Evolutionary conservation across 2,888 invertebrate genomes (phyloP), one percentile per base, ranked within the genome.

Genomic region (Callosobruchus maculatus): DNA sequence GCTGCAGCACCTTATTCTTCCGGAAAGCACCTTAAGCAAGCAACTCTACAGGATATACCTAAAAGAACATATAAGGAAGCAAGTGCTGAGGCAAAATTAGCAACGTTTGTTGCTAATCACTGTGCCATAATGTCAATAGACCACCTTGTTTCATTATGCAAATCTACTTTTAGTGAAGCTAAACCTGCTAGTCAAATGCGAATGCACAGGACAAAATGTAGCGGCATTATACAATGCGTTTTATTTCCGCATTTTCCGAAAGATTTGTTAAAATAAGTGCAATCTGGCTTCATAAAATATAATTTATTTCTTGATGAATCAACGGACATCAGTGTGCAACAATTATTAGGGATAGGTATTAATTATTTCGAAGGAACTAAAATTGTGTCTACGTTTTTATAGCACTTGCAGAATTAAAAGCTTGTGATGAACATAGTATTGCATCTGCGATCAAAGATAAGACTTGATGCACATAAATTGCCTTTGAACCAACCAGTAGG

Each of bases 331-430:
- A 21, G 20, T 67, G 67, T 67, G 2, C 21, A 20, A 21, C n/a
- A 67, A 67, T 20, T 67, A 21, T 67, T 9, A 67, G 67, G 67
- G n/a, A 21, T 67, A 67, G 67, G n/a, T 2, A 67, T 67, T 20
- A n/a, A 21, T 9, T 67, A 67, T 67, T 67, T 67, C 9, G 21
- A 67, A 3, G 67, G 67, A 67, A 67, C n/a, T 20, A 67, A 67
- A 67, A 67, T 67, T 9, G 67, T 67, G 4, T 67, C 20, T 4
- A 67, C 67, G 9, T 67, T 9, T 9, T 66, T 66, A 20, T 26
- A 26, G 21, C 20, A 20, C 9, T 67, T 67, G 21, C 21, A 21
- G 20, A 67, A 4, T 5, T 2, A 4, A 76, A 83, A 21, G 67
- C n/a, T 67, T n/a, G 67, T 20, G 21, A n/a, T 21, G 67, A 2